Percentiles rank a stretch among this genome's conserved stretches.
Conservation (phyloP, 1,140 invertebrate genomes). For the Samia ricini region DNA sequence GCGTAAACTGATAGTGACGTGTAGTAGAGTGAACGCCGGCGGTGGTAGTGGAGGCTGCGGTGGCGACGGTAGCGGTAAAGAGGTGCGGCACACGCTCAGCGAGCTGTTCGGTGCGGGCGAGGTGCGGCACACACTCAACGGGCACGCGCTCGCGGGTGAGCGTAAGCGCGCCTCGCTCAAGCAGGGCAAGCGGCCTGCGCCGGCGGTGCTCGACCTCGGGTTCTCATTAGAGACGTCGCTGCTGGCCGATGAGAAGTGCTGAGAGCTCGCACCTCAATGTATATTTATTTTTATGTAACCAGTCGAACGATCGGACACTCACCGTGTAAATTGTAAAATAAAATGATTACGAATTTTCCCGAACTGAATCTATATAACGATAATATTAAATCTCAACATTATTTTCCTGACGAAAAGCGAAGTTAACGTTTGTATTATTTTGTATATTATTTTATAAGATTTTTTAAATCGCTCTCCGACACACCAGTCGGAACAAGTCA, state of each 20-base stretch:
- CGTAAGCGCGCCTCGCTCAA: conserved; percentile 33
- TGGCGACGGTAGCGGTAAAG: conserved; percentile 26
- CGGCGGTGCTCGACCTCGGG: conserved; percentile 59
- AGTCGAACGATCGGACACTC: conserved; percentile 43
- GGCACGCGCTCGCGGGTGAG: conserved; percentile 31
- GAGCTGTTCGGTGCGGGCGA: conserved; percentile 46
- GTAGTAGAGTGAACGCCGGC: conserved; percentile 37
- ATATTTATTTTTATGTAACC: conserved; percentile 76
- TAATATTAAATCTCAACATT: conserved; percentile 60
- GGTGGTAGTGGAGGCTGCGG: background rate
- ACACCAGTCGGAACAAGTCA: conserved; percentile 38
- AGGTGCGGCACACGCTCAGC: conserved; percentile 53
- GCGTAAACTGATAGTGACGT: conserved; percentile 69
- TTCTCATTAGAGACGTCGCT: conserved; percentile 69
- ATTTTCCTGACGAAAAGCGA: conserved; percentile 49
- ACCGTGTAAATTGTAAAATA: conserved; percentile 44
- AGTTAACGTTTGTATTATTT: conserved; percentile 77
- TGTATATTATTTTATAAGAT: conserved; percentile 78
- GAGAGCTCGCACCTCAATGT: conserved; percentile 56
- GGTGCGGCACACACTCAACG: conserved; percentile 52
- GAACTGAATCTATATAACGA: conserved; percentile 51
- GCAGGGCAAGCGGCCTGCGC: conserved; percentile 27
- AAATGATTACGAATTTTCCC: conserved; percentile 56
- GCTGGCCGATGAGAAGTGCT: conserved; percentile 74
- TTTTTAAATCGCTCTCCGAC: conserved; percentile 56